Base-by-base conservation (phyloP, 2,797 vertebrate species). In the Labroides dimidiatus region DNA sequence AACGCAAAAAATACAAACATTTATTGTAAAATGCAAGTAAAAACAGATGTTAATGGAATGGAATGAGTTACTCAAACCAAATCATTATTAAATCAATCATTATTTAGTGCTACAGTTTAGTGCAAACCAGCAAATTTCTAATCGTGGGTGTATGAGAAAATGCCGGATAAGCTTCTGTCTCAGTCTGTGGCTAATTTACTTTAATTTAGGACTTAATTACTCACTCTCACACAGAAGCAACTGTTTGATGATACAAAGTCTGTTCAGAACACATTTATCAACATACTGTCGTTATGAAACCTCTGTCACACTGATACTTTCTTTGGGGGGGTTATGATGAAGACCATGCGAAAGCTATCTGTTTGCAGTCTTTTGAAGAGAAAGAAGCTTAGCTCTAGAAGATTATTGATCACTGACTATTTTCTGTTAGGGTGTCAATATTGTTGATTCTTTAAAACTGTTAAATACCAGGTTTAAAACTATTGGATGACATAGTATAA, bases 161-260 rank as follows among this genome's bases (percentile, higher is more conserved):
- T 20, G 2, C 10, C 17, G 10, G 37, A 39, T 39, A 13, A 39
- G 13, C 37, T 12, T 39, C 11, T 39, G 9, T 39, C 37, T 39
- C 30, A 33, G 30, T 33, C 30, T 33, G 30, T 33, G 30, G 37
- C 37, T 14, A 14, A 39, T 61, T 44, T 50, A 13, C 57, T 44
- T 58, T 71, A 4, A 33, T 33, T 33, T 33, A 33, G 14, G 4
- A 64, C 44, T 16, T n/a, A 41, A n/a, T 56, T 53, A 14, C 41
- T 3, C 16, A 2, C 20, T 13, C 16, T 23, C 37, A 23, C 50
- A 41, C 20, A 69, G n/a, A 58, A 42, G 15, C 62, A 42, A 24
- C 63, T 70, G 15, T 56, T 69, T 69, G 65, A 53, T 72, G 49
- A 49, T 41, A 47, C 42, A 12, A 47, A 17, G 17, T 41, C 4